Conservation (phyloP, 1,140 invertebrate genomes). For the Agrilus planipennis region DNA sequence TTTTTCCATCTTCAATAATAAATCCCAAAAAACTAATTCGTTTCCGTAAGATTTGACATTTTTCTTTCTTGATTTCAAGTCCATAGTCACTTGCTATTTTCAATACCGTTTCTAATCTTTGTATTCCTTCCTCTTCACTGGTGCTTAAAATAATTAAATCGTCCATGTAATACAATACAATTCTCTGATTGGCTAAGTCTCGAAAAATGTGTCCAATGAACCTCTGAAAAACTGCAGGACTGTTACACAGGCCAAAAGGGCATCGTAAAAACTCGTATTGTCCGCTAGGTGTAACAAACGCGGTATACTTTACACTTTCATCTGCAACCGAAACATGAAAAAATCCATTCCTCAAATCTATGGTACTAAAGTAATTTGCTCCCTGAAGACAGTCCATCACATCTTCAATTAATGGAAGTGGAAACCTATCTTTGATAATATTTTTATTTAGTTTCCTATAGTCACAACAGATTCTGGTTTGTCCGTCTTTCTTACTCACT, state of each 20-base stretch:
- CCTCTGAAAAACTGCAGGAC: constrained; percentile 16
- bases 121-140: background rate
- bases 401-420: constrained; percentile 28
- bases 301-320: constrained; percentile 26
- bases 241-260: constrained; percentile 35
- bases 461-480: constrained; percentile 27
- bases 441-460: constrained; percentile 28
- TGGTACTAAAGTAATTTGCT: constrained; percentile 17
- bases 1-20: background rate
- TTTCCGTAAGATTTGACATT: constrained; percentile 7
- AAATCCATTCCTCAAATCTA: constrained; percentile 18
- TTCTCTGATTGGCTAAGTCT: background rate
- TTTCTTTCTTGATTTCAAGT: constrained; percentile 3
- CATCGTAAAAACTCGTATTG: constrained; percentile 34
- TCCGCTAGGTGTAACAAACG: constrained; percentile 28
- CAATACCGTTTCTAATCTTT: constrained; percentile 1
- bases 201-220: constrained; percentile 2
- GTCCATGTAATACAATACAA: constrained; percentile 3
- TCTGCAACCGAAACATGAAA: constrained; percentile 22
- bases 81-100: background rate
- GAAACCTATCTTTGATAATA: constrained; percentile 30
- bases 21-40: background rate
- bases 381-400: constrained; percentile 15
- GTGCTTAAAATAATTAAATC: constrained; percentile 1
- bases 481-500: constrained; percentile 28